Evolutionary conservation across 1,140 invertebrate species (phyloP).

Genomic region (Limonius californicus): DNA sequence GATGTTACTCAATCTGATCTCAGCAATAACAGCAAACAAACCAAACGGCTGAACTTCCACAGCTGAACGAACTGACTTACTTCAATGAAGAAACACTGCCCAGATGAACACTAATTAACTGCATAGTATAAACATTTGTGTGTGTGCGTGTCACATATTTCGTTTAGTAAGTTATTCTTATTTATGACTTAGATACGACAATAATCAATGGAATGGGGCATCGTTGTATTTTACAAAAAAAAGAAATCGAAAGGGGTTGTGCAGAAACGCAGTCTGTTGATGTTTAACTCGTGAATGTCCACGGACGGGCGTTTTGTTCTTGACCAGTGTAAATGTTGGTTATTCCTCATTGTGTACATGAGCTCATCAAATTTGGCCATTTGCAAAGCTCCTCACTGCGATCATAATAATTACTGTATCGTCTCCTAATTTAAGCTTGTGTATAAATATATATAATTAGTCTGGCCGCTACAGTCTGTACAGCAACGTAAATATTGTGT

Average conservation of each 20-base stretch:
- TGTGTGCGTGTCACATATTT: neutral
- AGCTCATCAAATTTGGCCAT: conserved; percentile 10
- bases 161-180: conserved; percentile 11
- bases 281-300: conserved; percentile 16
- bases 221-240: conserved; percentile 24
- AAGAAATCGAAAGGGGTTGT: neutral
- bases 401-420: neutral
- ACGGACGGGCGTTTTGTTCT: conserved; percentile 10
- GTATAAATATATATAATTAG: conserved; percentile 12
- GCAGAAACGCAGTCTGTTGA: neutral
- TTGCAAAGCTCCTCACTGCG: conserved; percentile 5
- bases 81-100: conserved; percentile 16
- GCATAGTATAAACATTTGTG: neutral
- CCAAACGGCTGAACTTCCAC: neutral
- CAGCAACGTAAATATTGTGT: conserved; percentile 8
- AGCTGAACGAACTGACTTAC: conserved; percentile 13
- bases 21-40: conserved; percentile 33
- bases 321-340: conserved; percentile 1
- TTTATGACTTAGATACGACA: conserved; percentile 38
- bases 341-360: conserved; percentile 11
- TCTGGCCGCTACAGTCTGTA: neutral
- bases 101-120: neutral
- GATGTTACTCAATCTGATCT: conserved; percentile 27
- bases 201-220: conserved; percentile 44
- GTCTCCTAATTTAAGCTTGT: conserved; percentile 8